Conservation (phyloP, 2,113 vertebrate species). For the Bubo bubo region DNA sequence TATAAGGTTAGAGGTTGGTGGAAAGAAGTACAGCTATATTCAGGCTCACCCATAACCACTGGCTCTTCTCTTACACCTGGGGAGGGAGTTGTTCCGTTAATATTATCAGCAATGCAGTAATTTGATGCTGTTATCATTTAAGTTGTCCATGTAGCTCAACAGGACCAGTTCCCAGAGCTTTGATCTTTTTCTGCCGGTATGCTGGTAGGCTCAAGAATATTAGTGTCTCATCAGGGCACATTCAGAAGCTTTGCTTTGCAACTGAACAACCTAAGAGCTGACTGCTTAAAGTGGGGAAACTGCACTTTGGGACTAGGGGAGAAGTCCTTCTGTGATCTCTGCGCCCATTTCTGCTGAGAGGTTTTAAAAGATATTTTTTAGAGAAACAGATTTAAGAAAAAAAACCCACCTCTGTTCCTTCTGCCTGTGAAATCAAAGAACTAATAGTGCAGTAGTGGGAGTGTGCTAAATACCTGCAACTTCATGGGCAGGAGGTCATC, state of each 20-base stretch:
- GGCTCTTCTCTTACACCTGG: not conserved
- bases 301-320: not conserved
- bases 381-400: not conserved
- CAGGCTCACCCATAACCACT: not conserved
- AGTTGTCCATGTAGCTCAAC: not conserved
- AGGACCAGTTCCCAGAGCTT: not conserved
- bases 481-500: not conserved
- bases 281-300: not conserved
- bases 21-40: not conserved
- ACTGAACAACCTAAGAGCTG: not conserved
- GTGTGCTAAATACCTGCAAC: not conserved
- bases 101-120: not conserved
- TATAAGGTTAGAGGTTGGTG: not conserved
- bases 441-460: not conserved
- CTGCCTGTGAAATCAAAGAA: not conserved
- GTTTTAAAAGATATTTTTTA: not conserved
- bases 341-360: not conserved
- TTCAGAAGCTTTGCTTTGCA: not conserved
- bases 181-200: not conserved
- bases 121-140: not conserved
- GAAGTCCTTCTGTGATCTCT: not conserved
- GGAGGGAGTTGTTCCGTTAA: not conserved
- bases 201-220: not conserved
- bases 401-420: not conserved
- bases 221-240: not conserved